phyloP scores from a whole-genome alignment of 2,797 vertebrate species.

The Hydrophis major region DNA sequence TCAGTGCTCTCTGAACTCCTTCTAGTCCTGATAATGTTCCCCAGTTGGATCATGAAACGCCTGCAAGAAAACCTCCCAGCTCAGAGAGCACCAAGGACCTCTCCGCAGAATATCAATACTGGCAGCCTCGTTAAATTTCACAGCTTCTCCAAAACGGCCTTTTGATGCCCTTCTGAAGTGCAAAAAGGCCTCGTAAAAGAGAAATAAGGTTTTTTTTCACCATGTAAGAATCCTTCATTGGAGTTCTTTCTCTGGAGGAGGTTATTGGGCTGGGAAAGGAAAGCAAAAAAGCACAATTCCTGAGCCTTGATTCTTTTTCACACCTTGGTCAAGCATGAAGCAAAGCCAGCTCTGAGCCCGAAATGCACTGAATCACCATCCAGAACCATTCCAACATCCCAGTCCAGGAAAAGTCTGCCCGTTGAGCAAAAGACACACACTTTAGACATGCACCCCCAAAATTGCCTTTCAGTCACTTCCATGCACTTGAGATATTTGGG shows the following conservation, averaged over 20 bases:
- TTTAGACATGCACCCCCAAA: not conserved
- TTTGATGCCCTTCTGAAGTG: slow-evolving; percentile 33
- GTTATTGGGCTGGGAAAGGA: not conserved
- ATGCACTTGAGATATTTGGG: not conserved
- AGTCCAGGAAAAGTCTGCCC: too few species aligned
- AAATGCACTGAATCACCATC: not conserved
- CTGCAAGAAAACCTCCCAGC: not conserved
- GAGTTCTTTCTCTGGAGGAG: not conserved
- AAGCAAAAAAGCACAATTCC: not conserved
- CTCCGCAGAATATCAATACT: slow-evolving; percentile 25
- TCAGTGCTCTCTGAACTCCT: not conserved
- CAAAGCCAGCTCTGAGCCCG: not conserved
- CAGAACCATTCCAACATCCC: not conserved
- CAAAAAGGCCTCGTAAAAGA: slow-evolving; percentile 41
- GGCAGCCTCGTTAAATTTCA: slow-evolving; percentile 30
- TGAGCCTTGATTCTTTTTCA: not conserved
- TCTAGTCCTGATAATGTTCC: not conserved
- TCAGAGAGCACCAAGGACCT: not conserved
- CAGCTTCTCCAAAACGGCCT: slow-evolving; percentile 2
- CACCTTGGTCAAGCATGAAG: not conserved
- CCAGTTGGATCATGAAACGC: not conserved
- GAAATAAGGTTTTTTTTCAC: slow-evolving; percentile 25
- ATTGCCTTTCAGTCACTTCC: not conserved
- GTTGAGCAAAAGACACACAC: not conserved
- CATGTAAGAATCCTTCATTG: not conserved